A percentile compares a stretch with the other conserved stretches of the same genome.
These are phyloP conservation scores for Leptoteleia sp. DNA, from an alignment of 1,140 invertebrate genomes.

Conservation along the genomic window DNA sequence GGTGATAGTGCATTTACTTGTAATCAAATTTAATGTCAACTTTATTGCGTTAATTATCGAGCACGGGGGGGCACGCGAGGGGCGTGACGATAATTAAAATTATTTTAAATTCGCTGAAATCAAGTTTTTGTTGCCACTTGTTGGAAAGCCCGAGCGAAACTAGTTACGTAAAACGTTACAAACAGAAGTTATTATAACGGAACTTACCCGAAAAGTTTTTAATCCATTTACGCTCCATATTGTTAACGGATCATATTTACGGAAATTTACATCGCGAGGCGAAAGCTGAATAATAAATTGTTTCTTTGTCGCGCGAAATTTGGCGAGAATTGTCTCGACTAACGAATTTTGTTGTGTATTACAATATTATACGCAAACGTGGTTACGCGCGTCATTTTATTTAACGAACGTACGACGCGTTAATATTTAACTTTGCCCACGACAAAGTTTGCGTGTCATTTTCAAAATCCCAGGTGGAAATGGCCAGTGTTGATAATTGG, in stretches of 20 bases:
- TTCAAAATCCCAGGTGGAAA: neutral
- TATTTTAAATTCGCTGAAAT: neutral
- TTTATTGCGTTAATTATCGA: too few species aligned
- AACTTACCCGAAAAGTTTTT: neutral
- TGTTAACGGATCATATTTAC: neutral
- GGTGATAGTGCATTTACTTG: too few species aligned
- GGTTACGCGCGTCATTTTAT: too few species aligned
- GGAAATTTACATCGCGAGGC: neutral
- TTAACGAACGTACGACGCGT: too few species aligned
- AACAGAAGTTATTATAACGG: neutral
- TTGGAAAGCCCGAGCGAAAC: too few species aligned
- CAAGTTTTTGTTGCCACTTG: neutral
- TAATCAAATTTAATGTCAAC: too few species aligned
- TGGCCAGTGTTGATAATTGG: too few species aligned
- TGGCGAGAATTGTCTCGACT: neutral
- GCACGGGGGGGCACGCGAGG: too few species aligned
- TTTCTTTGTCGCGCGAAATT: neutral
- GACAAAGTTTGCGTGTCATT: too few species aligned
- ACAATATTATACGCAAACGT: neutral
- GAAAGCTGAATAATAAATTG: neutral
- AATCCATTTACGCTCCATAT: neutral
- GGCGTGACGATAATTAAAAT: too few species aligned
- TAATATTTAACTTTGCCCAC: too few species aligned
- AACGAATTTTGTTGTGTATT: neutral
- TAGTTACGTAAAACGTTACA: neutral